Evolutionary conservation across 2,888 invertebrate genomes (phyloP).

Genomic region (Lymantria dispar): DNA sequence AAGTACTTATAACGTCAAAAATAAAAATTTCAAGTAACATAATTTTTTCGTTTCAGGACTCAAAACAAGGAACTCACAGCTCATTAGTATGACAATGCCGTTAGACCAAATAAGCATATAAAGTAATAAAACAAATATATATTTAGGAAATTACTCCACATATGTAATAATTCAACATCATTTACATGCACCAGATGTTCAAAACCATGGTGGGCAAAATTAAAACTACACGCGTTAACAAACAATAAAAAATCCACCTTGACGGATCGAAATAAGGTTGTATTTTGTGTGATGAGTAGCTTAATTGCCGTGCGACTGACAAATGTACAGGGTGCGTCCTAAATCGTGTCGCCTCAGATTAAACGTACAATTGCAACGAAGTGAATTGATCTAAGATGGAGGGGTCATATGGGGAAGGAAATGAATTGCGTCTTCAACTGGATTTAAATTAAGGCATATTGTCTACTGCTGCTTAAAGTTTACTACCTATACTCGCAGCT

Average conservation of each 20-base stretch:
- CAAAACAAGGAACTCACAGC: no score
- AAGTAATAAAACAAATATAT: slow-evolving; percentile 5
- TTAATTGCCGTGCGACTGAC: slow-evolving; percentile 34
- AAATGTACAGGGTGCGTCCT: slow-evolving; percentile 52
- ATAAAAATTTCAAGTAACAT: no score
- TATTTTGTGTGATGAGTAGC: slow-evolving; percentile 2
- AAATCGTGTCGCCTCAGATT: slow-evolving; percentile 51
- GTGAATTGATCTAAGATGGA: slow-evolving; percentile 45
- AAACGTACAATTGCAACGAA: slow-evolving; percentile 39
- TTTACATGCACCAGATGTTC: slow-evolving; percentile 33
- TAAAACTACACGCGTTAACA: slow-evolving; percentile 15
- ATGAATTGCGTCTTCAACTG: slow-evolving; percentile 14
- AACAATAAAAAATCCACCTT: slow-evolving; percentile 7
- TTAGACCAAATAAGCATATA: neutral
- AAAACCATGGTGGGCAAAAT: slow-evolving; percentile 23
- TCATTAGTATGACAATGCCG: no score
- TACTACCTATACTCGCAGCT: neutral
- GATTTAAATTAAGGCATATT: slow-evolving; percentile 13
- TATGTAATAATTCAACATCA: slow-evolving; percentile 24
- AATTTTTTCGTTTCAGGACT: no score
- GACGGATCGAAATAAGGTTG: neutral
- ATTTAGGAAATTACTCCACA: slow-evolving; percentile 14
- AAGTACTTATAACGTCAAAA: no score
- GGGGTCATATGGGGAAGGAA: slow-evolving; percentile 13
- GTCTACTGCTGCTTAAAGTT: slow-evolving; percentile 6